These are phyloP conservation scores for Pogoniulus pusillus DNA, from an alignment of 2,797 vertebrate genomes.

Conservation along the genomic window DNA sequence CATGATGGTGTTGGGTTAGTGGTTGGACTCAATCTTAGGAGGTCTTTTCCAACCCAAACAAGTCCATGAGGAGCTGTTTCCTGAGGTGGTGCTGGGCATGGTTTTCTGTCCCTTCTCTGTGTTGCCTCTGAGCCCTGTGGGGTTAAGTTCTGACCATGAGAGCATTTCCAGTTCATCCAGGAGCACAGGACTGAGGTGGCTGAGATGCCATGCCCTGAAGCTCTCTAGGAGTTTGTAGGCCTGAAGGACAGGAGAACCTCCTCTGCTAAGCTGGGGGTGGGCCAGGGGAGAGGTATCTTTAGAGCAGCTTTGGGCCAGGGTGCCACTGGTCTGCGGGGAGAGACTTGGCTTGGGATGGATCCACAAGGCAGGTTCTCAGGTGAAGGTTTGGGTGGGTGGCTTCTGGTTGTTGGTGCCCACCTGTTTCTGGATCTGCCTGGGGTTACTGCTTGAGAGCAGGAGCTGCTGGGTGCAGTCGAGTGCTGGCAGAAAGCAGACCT, in stretches of 20 bases:
- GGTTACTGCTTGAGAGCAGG: fast-evolving
- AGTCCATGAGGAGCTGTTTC: too few relatives aligned
- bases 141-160: too few relatives aligned
- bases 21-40: too few relatives aligned
- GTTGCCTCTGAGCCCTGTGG: too few relatives aligned
- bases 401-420: fast-evolving
- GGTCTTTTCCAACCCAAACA: too few relatives aligned
- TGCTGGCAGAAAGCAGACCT: neutral
- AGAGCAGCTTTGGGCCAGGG: neutral
- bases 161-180: too few relatives aligned
- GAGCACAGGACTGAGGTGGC: neutral
- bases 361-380: fast-evolving
- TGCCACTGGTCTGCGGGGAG: neutral
- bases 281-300: neutral
- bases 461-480: neutral
- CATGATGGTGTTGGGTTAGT: too few relatives aligned
- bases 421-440: neutral
- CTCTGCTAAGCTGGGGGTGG: neutral
- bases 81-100: too few relatives aligned
- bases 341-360: neutral
- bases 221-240: fast-evolving
- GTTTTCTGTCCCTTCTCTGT: too few relatives aligned
- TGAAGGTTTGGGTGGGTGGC: neutral
- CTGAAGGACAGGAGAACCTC: neutral
- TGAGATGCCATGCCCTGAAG: too few relatives aligned